Percentiles rank a stretch among this genome's conserved stretches.
Conservation (phyloP, 1,140 invertebrate genomes). For the Caenorhabditis briggsae region DNA sequence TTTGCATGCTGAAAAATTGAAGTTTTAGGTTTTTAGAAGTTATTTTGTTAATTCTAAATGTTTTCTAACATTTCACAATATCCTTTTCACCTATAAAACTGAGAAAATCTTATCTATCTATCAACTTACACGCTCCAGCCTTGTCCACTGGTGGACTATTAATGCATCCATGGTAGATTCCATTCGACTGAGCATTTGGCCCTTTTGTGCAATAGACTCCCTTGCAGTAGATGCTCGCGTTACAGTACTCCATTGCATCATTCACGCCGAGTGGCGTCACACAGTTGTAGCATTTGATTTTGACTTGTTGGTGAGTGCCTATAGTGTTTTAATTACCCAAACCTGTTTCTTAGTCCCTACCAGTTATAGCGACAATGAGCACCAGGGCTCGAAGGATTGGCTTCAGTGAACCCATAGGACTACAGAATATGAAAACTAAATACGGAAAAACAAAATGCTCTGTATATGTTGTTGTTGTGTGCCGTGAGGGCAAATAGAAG, state of each 20-base stretch:
- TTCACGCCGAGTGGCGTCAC: constrained; percentile 3
- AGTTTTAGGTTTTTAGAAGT: not conserved
- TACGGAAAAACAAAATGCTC: too few species aligned
- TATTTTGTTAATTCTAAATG: not conserved
- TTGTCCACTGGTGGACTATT: constrained; percentile 14
- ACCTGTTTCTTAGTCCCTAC: not conserved
- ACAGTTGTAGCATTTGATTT: constrained; percentile 41
- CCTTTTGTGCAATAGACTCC: constrained; percentile 35
- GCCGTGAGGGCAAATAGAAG: not conserved
- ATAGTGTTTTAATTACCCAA: not conserved
- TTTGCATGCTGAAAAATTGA: constrained; percentile 10
- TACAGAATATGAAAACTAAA: constrained; percentile 23
- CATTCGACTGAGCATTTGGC: constrained; percentile 13
- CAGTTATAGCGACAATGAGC: not conserved
- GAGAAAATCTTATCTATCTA: not conserved
- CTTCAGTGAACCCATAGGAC: not conserved
- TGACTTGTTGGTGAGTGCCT: constrained; percentile 25
- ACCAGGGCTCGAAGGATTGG: not conserved
- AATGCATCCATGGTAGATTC: constrained; percentile 50
- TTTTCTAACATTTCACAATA: too few species aligned
- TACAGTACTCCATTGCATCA: constrained; percentile 15
- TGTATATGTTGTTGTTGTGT: not conserved
- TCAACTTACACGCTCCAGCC: not conserved
- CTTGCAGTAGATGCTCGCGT: constrained; percentile 38
- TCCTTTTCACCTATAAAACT: not conserved